These are phyloP conservation scores for Elephantulus edwardii DNA, from an alignment of 2,113 vertebrate genomes.

Conservation along the genomic window DNA sequence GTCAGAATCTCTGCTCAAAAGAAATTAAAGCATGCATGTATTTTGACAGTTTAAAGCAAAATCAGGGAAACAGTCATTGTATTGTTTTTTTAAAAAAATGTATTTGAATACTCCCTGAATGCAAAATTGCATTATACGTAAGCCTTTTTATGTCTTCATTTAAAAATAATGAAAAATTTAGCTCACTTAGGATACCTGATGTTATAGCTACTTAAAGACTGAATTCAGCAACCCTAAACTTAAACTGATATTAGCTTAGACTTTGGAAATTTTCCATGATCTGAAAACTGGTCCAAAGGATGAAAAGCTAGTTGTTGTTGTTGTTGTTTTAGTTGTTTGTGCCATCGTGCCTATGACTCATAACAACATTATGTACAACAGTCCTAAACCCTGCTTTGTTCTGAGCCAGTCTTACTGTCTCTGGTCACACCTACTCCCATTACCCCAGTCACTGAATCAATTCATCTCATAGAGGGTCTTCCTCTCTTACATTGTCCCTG, in stretches of 20 bases:
- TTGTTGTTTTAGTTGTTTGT: too few relatives aligned
- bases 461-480: too few relatives aligned
- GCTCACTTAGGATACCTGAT: not conserved
- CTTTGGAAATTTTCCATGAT: not conserved
- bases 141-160: constrained; percentile 48
- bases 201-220: constrained; percentile 9
- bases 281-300: not conserved
- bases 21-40: not conserved
- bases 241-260: constrained; percentile 9
- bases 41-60: constrained; percentile 16
- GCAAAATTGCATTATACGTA: constrained; percentile 36
- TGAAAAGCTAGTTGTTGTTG: too few relatives aligned
- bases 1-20: not conserved
- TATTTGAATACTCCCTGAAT: constrained; percentile 2
- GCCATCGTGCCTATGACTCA: too few relatives aligned
- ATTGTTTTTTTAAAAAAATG: not conserved
- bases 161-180: constrained; percentile 45
- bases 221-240: not conserved
- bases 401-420: too few relatives aligned
- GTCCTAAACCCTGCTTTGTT: too few relatives aligned
- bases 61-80: not conserved
- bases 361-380: too few relatives aligned
- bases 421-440: too few relatives aligned
- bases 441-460: too few relatives aligned
- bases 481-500: too few relatives aligned